phyloP scores from a whole-genome alignment of 2,113 vertebrate genomes.

The Carassius auratus region DNA sequence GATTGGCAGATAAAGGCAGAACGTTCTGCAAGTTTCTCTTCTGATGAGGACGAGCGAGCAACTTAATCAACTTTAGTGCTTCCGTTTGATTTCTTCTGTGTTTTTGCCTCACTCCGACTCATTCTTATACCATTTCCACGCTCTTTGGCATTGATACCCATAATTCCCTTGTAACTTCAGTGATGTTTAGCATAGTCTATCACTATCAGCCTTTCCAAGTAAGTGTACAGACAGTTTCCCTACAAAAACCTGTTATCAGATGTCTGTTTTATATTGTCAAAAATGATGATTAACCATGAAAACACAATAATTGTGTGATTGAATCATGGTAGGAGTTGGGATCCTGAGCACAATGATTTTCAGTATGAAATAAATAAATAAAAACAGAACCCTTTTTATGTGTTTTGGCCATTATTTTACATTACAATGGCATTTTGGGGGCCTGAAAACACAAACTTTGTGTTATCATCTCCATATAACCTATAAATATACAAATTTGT shows the following conservation, averaged over 20 bases:
- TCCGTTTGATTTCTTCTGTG: slow-evolving; percentile 57
- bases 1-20: slow-evolving; percentile 11
- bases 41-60: background rate
- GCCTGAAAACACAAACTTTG: no score
- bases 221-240: slow-evolving; percentile 52
- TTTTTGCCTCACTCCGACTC: slow-evolving; percentile 1
- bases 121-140: slow-evolving; percentile 50
- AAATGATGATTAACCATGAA: no score
- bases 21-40: background rate
- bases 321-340: background rate
- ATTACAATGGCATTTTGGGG: no score
- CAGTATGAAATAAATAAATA: background rate
- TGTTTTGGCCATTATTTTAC: no score
- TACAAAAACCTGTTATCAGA: slow-evolving; percentile 39
- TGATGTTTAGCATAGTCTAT: slow-evolving; percentile 55
- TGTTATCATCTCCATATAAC: no score
- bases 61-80: slow-evolving; percentile 57
- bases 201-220: slow-evolving; percentile 36
- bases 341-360: background rate
- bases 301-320: no score
- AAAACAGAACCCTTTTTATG: no score
- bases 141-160: slow-evolving; percentile 47
- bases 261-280: background rate
- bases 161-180: slow-evolving; percentile 63
- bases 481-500: no score